Percentiles rank a stretch among this genome's conserved stretches.
Evolutionary conservation across 2,797 vertebrate species (phyloP).

Genomic region (Crax fasciolata): DNA sequence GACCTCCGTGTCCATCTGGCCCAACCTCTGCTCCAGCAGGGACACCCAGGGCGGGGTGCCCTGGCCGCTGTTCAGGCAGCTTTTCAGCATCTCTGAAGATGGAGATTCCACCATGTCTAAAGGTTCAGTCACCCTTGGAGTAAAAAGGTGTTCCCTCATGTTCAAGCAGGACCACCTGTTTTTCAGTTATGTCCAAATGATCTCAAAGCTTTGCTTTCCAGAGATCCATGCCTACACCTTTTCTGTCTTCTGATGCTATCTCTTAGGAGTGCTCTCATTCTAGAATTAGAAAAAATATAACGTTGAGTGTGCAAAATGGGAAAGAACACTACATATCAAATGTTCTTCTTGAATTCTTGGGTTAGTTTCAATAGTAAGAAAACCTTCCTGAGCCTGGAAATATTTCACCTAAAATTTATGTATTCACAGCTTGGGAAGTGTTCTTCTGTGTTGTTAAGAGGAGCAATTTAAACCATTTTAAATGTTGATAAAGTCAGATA

Average conservation of each 20-base stretch:
- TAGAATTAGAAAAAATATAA: not conserved
- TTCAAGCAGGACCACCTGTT: not conserved
- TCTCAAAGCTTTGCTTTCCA: not conserved
- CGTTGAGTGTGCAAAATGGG: not conserved
- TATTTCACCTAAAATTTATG: not conserved
- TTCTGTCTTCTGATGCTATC: not conserved
- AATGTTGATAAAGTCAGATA: not conserved
- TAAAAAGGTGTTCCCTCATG: not conserved
- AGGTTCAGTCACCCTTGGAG: not conserved
- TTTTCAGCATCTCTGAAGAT: not conserved
- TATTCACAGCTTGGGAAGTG: not conserved
- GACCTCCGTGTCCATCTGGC: not conserved
- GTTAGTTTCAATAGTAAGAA: not conserved
- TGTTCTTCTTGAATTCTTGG: not conserved
- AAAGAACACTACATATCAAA: not conserved
- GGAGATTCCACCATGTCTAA: not conserved
- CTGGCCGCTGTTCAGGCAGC: accelerated
- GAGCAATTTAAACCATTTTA: not conserved
- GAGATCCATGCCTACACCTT: not conserved
- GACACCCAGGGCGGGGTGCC: not conserved
- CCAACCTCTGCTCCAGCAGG: not conserved
- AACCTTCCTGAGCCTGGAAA: not conserved
- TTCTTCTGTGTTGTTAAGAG: not conserved
- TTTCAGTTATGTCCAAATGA: not conserved
- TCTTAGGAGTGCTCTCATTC: not conserved